phyloP scores from a whole-genome alignment of 2,113 vertebrate genomes.

The Nematolebias whitei region DNA sequence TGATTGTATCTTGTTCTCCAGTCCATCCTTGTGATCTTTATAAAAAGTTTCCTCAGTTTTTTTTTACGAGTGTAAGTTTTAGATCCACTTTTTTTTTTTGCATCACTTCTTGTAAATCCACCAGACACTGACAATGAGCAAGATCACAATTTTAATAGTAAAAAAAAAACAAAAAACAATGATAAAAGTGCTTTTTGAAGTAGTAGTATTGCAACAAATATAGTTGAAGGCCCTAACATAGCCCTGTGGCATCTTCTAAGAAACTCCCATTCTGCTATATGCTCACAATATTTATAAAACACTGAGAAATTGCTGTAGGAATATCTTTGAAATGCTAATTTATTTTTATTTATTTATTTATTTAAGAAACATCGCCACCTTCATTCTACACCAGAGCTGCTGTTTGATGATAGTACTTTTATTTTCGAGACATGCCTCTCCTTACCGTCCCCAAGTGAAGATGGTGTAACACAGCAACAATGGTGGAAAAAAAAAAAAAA shows the following conservation, averaged over 20 bases:
- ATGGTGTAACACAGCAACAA: conserved; percentile 18
- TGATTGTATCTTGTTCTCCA: too few species aligned
- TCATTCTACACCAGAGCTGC: neutral
- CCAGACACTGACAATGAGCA: too few species aligned
- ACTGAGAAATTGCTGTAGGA: neutral
- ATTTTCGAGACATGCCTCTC: neutral
- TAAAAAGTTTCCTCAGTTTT: too few species aligned
- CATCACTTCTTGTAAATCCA: too few species aligned
- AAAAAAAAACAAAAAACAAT: neutral
- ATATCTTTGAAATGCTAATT: conserved; percentile 8
- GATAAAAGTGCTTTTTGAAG: neutral
- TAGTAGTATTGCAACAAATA: neutral
- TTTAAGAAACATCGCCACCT: neutral
- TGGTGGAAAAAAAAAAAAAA: neutral
- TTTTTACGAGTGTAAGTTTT: too few species aligned
- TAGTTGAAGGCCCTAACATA: neutral
- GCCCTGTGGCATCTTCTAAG: neutral
- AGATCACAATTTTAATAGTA: neutral
- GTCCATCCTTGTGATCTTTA: too few species aligned
- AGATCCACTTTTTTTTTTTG: too few species aligned
- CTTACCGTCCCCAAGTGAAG: neutral
- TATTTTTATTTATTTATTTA: neutral
- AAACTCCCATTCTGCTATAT: neutral
- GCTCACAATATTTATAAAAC: neutral
- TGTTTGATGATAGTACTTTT: neutral